Evolutionary conservation across 2,113 vertebrate species (phyloP).

Genomic region (Sphyrna mokarran): DNA sequence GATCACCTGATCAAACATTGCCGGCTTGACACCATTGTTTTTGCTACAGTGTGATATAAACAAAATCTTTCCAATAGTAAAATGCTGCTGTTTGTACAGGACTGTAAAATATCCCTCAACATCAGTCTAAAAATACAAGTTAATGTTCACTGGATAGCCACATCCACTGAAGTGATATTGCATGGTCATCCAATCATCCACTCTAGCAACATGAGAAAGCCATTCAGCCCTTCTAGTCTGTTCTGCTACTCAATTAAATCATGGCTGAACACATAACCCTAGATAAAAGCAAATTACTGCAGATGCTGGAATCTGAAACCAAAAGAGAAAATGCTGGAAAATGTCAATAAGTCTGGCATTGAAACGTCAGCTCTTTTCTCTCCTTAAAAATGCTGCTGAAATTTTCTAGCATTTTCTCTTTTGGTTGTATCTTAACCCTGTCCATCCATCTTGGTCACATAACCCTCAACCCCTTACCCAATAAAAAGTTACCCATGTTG

Average conservation of each 20-base stretch:
- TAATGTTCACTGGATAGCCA: background rate
- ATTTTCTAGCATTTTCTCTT: too few relatives aligned
- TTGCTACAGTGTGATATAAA: background rate
- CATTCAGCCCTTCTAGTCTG: background rate
- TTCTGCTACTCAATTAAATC: background rate
- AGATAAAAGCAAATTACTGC: too few relatives aligned
- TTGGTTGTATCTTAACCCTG: background rate
- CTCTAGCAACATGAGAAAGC: background rate
- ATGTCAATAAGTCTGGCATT: too few relatives aligned
- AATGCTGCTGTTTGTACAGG: background rate
- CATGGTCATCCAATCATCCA: background rate
- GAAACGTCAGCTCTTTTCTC: too few relatives aligned
- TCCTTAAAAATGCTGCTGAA: too few relatives aligned
- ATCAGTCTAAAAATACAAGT: background rate
- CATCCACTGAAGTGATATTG: background rate
- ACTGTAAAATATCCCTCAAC: background rate
- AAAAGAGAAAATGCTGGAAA: too few relatives aligned
- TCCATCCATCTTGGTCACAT: background rate
- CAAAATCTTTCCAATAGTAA: background rate
- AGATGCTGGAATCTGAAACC: too few relatives aligned
- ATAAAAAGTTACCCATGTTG: background rate
- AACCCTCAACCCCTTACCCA: background rate
- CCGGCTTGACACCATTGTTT: background rate
- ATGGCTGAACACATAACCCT: background rate
- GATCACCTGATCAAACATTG: slow-evolving; percentile 36